Evolutionary conservation across 2,797 vertebrate species (phyloP).

Genomic region (Mus spretus): DNA sequence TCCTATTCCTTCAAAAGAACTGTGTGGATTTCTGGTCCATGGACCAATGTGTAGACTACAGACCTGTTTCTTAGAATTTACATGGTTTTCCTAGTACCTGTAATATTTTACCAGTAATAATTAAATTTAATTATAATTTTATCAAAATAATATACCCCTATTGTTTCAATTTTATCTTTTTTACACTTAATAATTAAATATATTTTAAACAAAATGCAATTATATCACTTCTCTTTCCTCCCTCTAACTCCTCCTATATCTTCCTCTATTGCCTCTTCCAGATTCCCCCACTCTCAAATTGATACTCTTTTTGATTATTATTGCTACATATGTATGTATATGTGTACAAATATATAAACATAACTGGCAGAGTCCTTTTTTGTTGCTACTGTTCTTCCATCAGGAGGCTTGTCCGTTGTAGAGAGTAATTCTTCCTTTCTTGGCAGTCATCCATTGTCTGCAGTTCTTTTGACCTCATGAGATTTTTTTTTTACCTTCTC

Average conservation of each 20-base stretch:
- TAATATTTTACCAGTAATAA: constrained; percentile 17
- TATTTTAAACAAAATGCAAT: not conserved
- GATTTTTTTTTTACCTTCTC: not conserved
- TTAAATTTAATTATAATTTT: constrained; percentile 43
- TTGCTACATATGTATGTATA: not conserved
- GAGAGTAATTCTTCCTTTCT: not conserved
- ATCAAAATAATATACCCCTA: not conserved
- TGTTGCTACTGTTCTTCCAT: not conserved
- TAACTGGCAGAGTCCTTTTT: not conserved
- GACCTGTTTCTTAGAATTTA: constrained; percentile 43
- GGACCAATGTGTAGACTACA: constrained; percentile 24
- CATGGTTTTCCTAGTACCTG: not conserved
- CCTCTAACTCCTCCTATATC: not conserved
- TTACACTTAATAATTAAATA: not conserved
- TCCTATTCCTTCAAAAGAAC: constrained; percentile 41
- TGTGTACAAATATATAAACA: not conserved
- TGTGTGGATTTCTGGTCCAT: constrained; percentile 33
- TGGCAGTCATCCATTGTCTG: not conserved
- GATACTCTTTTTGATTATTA: not conserved
- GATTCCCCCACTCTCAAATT: not conserved
- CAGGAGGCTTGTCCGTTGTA: not conserved
- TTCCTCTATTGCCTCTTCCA: not conserved
- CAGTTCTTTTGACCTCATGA: not conserved
- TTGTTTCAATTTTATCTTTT: not conserved
- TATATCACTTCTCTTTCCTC: not conserved